phyloP scores from a whole-genome alignment of 53 echinoderm and acorn worm genomes.

The Holothuria scabra region DNA sequence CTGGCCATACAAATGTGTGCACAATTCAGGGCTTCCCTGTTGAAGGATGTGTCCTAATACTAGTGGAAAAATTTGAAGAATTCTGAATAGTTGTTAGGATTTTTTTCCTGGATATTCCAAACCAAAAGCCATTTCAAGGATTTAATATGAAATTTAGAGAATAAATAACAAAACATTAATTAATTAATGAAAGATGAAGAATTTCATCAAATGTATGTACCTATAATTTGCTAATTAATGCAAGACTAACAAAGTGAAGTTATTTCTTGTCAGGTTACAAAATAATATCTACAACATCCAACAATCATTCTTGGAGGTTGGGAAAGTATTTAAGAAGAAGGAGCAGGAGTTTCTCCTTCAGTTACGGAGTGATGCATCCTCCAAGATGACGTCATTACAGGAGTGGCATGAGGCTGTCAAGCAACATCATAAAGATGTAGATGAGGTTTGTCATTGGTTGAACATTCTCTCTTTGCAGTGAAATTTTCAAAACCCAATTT shows the following conservation, averaged over 20 bases:
- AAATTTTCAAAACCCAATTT: background rate
- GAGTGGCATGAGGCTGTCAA: conserved; percentile 63
- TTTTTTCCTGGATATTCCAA: too few relatives aligned
- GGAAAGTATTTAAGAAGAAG: conserved; percentile 82
- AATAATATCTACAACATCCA: conserved; percentile 77
- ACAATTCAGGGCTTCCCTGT: too few relatives aligned
- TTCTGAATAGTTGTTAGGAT: too few relatives aligned
- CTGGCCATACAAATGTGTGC: too few relatives aligned
- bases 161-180: too few relatives aligned
- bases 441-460: background rate
- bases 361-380: conserved; percentile 61
- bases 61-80: too few relatives aligned
- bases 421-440: conserved; percentile 28
- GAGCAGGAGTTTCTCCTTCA: conserved; percentile 70
- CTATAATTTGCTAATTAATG: background rate
- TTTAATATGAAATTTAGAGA: too few relatives aligned
- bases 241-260: background rate
- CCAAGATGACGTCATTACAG: conserved; percentile 49
- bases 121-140: too few relatives aligned
- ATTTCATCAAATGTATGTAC: too few relatives aligned
- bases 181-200: too few relatives aligned
- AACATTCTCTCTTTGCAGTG: background rate
- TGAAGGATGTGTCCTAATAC: too few relatives aligned
- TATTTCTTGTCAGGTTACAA: conserved; percentile 56
- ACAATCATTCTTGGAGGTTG: conserved; percentile 75